Base-by-base conservation (phyloP, 2,888 invertebrate genomes). In the Eristalis pertinax region DNA sequence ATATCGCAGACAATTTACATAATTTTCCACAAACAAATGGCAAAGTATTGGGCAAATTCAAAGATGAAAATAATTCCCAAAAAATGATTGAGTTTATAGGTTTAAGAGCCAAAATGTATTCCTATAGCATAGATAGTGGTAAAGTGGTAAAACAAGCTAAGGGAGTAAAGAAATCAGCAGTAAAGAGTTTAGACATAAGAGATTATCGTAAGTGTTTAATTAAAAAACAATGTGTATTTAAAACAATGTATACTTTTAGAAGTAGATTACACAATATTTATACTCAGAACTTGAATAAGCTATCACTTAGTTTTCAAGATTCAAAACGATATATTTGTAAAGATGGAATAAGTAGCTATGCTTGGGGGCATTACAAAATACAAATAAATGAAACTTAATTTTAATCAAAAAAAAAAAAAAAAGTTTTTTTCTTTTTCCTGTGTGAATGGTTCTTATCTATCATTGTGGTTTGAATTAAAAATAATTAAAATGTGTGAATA, bases 1-100 rank as follows among this genome's bases (percentile, higher is more conserved):
- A 90, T 80, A 32, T 76, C 4, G 4, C 43, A n/a, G 63, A 89
- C 65, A 91, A 91, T 88, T 10, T 70, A 8, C 90, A 89, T 72
- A 68, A 78, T n/a, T 90, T 91, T 32, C 89, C 89, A 1, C 72
- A 43, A 73, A 35, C 43, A n/a, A 77, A 77, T 35, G 64, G 63
- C 22, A 74, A 80, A 62, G 15, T 68, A 4, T 13, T n/a, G n/a
- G n/a, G n/a, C n/a, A n/a, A n/a, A n/a, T n/a, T n/a, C n/a, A n/a
- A n/a, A n/a, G n/a, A n/a, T 73, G 77, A 85, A 63, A 75, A 41
- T 11, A 72, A 56, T 73, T 75, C 58, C 32, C 24, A 56, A 24
- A 77, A 77, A 67, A 58, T 86, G 13, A 29, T 19, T 11, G 78
- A 81, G 15, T 86, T 86, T 56, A 19, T 81, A 10, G 82, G 81